These are phyloP conservation scores for Lepidurus couesii DNA, from an alignment of 1,140 invertebrate genomes.

Conservation along the genomic window DNA sequence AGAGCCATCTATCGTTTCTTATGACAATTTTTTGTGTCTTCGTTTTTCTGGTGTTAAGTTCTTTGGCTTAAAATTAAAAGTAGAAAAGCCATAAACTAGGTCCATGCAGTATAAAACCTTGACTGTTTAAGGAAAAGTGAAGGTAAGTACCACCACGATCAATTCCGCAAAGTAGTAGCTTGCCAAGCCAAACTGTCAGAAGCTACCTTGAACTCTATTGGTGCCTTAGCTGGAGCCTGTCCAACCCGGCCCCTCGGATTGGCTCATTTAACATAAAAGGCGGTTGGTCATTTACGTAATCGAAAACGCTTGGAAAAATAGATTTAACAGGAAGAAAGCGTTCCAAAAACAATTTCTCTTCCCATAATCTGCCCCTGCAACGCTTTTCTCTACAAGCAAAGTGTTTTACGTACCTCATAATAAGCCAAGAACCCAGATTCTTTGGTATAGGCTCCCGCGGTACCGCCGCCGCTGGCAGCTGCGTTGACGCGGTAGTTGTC, in stretches of 20 bases:
- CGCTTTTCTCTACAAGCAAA: slow-evolving; percentile 16
- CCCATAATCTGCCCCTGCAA: neutral
- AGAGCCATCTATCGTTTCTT: neutral
- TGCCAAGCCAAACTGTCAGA: neutral
- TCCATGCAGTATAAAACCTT: neutral
- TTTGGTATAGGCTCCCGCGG: slow-evolving; percentile 86
- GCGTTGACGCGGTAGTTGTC: slow-evolving; percentile 75
- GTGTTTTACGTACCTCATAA: slow-evolving; percentile 65
- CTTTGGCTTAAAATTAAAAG: neutral
- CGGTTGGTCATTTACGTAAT: neutral
- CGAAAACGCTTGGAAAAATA: neutral
- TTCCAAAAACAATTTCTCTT: slow-evolving; percentile 6
- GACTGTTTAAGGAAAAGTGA: slow-evolving; percentile 18
- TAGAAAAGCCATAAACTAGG: neutral
- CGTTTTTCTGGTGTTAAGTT: neutral
- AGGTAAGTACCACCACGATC: neutral
- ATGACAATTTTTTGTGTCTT: neutral
- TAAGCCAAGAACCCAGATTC: slow-evolving; percentile 89
- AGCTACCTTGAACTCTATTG: slow-evolving; percentile 22
- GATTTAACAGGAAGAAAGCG: neutral
- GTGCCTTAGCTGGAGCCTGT: neutral
- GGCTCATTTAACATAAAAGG: neutral
- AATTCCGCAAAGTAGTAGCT: neutral
- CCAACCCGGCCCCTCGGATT: neutral
- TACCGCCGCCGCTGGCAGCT: slow-evolving; percentile 79